phyloP scores from a whole-genome alignment of 2,113 vertebrate species.

The Orycteropus afer region DNA sequence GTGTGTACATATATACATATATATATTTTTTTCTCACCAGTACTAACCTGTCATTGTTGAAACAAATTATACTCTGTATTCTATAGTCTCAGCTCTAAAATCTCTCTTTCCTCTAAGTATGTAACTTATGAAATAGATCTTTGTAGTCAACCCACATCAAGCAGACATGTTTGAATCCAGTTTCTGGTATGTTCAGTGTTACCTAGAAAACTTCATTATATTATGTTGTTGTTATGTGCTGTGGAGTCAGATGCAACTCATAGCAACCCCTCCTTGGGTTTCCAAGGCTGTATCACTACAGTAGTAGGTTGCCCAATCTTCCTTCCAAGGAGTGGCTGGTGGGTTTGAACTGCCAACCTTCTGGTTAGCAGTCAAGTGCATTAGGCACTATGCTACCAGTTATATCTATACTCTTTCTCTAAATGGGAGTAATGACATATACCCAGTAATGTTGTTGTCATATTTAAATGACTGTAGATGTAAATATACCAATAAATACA shows the following conservation, averaged over 20 bases:
- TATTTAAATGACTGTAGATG: neutral
- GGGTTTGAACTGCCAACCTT: too few species aligned
- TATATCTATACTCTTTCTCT: neutral
- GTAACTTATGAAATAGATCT: neutral
- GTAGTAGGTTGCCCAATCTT: too few species aligned
- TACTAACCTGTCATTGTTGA: neutral
- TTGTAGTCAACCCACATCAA: neutral
- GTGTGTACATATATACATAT: too few species aligned
- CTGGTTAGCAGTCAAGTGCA: too few species aligned
- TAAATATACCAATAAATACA: neutral
- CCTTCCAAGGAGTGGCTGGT: too few species aligned
- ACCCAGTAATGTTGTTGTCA: neutral
- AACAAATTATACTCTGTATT: neutral
- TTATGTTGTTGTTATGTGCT: too few species aligned
- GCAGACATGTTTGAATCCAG: neutral
- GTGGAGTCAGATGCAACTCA: too few species aligned
- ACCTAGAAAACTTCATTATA: neutral
- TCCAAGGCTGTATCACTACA: too few species aligned
- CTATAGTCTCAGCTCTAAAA: rapidly evolving
- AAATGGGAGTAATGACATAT: neutral
- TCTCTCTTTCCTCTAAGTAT: neutral
- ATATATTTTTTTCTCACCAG: neutral
- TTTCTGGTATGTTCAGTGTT: neutral
- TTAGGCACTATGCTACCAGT: too few species aligned
- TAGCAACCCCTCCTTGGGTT: too few species aligned